Base-by-base conservation (phyloP, 2,797 vertebrate genomes). In the Oreonectes daqikongensis region DNA sequence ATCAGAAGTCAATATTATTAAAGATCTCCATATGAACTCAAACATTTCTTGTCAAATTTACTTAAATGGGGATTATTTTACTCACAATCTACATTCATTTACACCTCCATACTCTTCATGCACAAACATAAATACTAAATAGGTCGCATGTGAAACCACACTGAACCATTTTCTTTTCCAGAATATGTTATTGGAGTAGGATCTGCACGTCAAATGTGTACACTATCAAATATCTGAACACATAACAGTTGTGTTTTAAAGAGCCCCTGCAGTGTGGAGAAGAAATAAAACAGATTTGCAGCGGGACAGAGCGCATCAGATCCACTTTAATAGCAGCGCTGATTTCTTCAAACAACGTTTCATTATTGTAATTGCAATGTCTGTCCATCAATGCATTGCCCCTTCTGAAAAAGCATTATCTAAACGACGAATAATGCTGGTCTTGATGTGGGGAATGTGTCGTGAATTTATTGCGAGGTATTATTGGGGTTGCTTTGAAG, bases 301-400 rank as follows among this genome's bases (percentile, higher is more conserved):
- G 69, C 67, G 86, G 69, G 79, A 77, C 50, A 82, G 78, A 83
- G 85, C 72, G 15, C 69, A 74, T 73, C 83, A 79, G 82, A 77
- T 82, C 66, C 83, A 81, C 52, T 72, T 85, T 82, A 79, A 78
- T 74, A 63, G 71, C 53, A 55, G 75, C 77, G 79, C 78, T 38
- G 60, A 60, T 80, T 76, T 87, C 86, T 83, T 81, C 83, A 46
- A 77, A 84, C 87, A 86, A 78, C 79, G 72, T 87, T 90, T 90
- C 85, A 89, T 91, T 91, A 89, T 83, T 79, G 63, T 90, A 90
- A 90, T 90, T 88, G 87, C 83, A 67, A 24, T 72, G 79, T 85
- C 84, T 88, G 89, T 91, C 89, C 82, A 84, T 91, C 90, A 89
- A 75, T 83, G 14, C 71, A 82, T 18, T 53, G 44, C 48, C 71